Conservation (phyloP, 2,888 invertebrate species). For the Petrolisthes manimaculis region DNA sequence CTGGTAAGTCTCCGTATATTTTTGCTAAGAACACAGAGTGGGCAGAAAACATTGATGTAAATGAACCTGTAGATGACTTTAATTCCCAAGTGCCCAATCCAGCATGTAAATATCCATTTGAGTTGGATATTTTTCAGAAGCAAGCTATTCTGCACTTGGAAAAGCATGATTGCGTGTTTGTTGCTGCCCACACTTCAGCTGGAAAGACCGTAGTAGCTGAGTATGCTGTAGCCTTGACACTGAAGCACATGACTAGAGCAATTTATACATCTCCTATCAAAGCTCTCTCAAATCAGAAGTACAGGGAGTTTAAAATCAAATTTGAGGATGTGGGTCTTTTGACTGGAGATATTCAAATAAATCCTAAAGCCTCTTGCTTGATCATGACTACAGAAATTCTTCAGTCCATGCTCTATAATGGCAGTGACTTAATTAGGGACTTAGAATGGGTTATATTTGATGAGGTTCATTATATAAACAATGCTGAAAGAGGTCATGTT, state of each 20-base stretch:
- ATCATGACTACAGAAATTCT: conserved; percentile 99
- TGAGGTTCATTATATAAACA: conserved; percentile 99
- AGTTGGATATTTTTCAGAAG: conserved; percentile 96
- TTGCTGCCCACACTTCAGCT: conserved; percentile 99
- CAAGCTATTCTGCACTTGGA: conserved; percentile 94
- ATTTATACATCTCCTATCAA: conserved; percentile 99
- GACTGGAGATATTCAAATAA: conserved; percentile 96
- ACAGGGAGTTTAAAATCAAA: conserved; percentile 90
- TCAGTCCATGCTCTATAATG: conserved; percentile 93
- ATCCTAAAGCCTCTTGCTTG: conserved; percentile 91
- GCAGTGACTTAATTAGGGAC: conserved; percentile 94
- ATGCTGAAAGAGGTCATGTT: conserved; percentile 96
- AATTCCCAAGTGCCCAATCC: conserved; percentile 83
- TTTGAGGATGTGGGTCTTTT: conserved; percentile 94
- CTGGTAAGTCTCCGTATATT: conserved; percentile 71
- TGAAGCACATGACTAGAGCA: conserved; percentile 89
- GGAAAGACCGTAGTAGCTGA: conserved; percentile 99
- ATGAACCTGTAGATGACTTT: conserved; percentile 84
- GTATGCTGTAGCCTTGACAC: conserved; percentile 96
- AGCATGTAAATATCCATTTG: conserved; percentile 89
- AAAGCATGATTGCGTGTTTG: conserved; percentile 94
- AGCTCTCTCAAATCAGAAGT: conserved; percentile 98
- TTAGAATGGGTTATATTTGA: conserved; percentile 99
- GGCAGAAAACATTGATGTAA: conserved; percentile 89
- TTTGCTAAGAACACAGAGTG: conserved; percentile 77